Evolutionary conservation across 2,888 invertebrate genomes (phyloP), one percentile per base, ranked within the genome.

Genomic region (Epinotia demarniana): DNA sequence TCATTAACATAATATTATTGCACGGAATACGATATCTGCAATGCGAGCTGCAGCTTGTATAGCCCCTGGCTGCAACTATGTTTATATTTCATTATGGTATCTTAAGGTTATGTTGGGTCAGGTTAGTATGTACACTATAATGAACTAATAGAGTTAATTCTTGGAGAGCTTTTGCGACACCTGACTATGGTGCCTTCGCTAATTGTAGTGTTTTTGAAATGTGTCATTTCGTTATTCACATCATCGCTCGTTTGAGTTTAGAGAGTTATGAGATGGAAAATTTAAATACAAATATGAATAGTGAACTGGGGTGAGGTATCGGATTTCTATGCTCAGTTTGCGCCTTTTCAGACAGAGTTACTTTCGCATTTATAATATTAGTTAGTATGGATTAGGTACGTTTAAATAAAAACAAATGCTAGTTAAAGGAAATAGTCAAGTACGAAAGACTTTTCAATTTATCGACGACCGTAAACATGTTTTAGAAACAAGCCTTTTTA

Each of bases 1-100:
- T 9, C 69, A 69, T 69, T 69, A 69, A 60, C 69, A 69, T 69
- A 69, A 69, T 60, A 69, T 69, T 69, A 69, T 69, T 60, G 69
- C 58, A 69, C 60, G 60, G 58, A 60, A 68, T 68, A 69, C 46
- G 69, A 69, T 68, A 58, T 16, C 64, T 46, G 46, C 60, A 60
- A 60, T 46, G 23, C 12, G 23, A 16, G 23, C 18, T 33, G 33
- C 18, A 12, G 18, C 49, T n/a, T n/a, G n/a, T 8, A 0, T 58
- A 27, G 27, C 11, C 27, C 33, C 19, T 49, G 49, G 16, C 16
- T 16, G 49, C 49, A 53, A 53, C 53, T 53, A 8, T 53, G 16
- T 53, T n/a, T 53, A n/a, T 16, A n/a, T 53, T 53, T 53, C 13
- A 53, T 53, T 53, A 53, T 53, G n/a, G 53, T 6, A n/a, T 53